These are phyloP conservation scores for Elymnias hypermnestra DNA, from an alignment of 1,140 invertebrate species.

Conservation along the genomic window DNA sequence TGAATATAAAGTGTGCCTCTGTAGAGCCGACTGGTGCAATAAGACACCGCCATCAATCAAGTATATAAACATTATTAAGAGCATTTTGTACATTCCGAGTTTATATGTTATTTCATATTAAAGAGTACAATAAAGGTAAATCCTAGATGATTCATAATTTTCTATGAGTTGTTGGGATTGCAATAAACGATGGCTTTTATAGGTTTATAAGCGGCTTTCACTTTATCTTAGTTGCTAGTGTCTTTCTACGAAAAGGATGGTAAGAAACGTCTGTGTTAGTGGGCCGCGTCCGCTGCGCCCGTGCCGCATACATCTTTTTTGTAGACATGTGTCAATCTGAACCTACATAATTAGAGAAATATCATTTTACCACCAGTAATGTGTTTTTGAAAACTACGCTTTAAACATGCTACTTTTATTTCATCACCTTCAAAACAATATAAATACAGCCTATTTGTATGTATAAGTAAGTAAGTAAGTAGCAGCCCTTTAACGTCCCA, in stretches of 20 bases:
- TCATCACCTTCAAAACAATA: no score
- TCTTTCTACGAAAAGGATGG: slow-evolving; percentile 71
- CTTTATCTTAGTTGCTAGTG: slow-evolving; percentile 64
- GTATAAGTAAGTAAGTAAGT: no score
- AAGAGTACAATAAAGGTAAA: slow-evolving; percentile 6
- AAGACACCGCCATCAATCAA: background rate
- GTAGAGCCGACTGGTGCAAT: slow-evolving; percentile 61
- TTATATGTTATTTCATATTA: background rate
- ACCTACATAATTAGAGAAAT: slow-evolving; percentile 66
- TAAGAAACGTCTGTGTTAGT: slow-evolving; percentile 72
- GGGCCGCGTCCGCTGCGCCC: slow-evolving; percentile 63
- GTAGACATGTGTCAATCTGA: slow-evolving; percentile 53
- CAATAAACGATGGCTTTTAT: slow-evolving; percentile 64
- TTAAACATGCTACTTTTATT: no score
- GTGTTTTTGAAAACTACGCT: no score
- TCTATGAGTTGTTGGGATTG: slow-evolving; percentile 42
- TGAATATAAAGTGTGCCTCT: slow-evolving; percentile 60
- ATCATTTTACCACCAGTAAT: no score
- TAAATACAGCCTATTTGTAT: no score
- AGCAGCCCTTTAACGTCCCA: no score
- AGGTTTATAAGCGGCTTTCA: slow-evolving; percentile 69
- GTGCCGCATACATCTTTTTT: slow-evolving; percentile 54
- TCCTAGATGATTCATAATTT: slow-evolving; percentile 35
- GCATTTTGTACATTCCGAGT: background rate
- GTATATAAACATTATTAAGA: no score